Evolutionary conservation across 2,113 vertebrate species (phyloP).

Genomic region (Odontophorus gujanensis): DNA sequence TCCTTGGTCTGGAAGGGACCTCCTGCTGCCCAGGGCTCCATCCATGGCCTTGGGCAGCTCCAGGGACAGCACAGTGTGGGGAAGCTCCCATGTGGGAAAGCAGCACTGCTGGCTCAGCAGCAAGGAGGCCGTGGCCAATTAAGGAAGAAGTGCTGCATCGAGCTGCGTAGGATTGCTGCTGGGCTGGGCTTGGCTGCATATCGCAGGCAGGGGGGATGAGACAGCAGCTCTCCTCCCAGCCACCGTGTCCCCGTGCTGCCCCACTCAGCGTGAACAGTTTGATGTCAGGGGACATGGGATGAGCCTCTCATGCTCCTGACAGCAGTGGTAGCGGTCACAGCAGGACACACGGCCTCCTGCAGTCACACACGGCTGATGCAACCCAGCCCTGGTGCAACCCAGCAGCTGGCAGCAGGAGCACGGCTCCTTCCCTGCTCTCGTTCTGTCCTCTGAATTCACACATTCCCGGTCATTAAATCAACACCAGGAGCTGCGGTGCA

Average conservation of each 20-base stretch:
- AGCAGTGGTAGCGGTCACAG: neutral
- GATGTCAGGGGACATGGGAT: neutral
- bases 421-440: neutral
- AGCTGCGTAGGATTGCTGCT: neutral
- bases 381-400: neutral
- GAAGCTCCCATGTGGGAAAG: no score
- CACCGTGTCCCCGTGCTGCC: neutral
- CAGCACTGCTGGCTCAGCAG: no score
- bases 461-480: neutral
- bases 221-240: neutral
- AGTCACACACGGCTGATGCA: rapidly evolving
- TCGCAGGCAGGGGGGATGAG: neutral
- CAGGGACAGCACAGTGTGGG: neutral
- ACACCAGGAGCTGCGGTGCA: neutral
- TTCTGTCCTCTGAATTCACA: neutral
- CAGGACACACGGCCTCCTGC: neutral
- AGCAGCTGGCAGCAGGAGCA: neutral
- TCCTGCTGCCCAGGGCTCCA: no score
- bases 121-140: neutral
- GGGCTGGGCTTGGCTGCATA: neutral
- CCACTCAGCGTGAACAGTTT: neutral
- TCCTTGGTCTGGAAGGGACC: no score
- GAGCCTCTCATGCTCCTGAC: neutral
- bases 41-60: no score
- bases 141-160: neutral